A percentile compares a stretch with the other conserved stretches of the same genome.
phyloP scores from a whole-genome alignment of 2,797 vertebrate genomes.

The Amphiprion clarkii region DNA sequence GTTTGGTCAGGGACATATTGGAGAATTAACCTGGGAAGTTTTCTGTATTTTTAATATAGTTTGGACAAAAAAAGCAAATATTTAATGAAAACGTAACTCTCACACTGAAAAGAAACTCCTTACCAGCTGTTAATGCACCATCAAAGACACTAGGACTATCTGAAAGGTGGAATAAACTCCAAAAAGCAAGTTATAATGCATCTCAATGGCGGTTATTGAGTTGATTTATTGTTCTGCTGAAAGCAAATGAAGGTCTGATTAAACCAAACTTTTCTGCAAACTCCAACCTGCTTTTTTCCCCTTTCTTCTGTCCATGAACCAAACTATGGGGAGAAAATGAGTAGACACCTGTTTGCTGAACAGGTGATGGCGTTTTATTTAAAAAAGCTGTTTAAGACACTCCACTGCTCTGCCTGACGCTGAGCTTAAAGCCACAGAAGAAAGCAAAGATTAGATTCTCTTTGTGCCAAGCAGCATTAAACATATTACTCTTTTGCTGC shows the following conservation, averaged over 20 bases:
- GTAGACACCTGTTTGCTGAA: conserved; percentile 87
- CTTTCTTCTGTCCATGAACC: conserved; percentile 74
- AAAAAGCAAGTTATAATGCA: not conserved
- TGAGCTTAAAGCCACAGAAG: conserved; percentile 87
- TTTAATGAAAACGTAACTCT: not conserved
- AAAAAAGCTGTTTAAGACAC: conserved; percentile 78
- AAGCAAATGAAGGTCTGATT: conserved; percentile 2
- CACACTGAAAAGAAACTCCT: not conserved
- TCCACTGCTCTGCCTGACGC: conserved; percentile 68
- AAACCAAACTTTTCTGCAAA: conserved; percentile 74
- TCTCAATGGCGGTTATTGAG: not conserved
- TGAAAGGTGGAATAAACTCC: not conserved
- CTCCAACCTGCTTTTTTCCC: conserved; percentile 74
- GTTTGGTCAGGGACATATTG: too few species aligned
- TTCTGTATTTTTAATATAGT: not conserved
- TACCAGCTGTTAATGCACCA: not conserved
- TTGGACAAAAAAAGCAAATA: conserved; percentile 26
- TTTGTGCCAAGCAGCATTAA: conserved; percentile 91
- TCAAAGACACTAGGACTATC: not conserved
- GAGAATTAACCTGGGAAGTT: too few species aligned
- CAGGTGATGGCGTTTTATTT: conserved; percentile 86
- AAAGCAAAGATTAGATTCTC: conserved; percentile 89
- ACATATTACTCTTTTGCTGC: conserved; percentile 95
- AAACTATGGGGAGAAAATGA: conserved; percentile 75
- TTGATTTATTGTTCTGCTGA: not conserved